Evolutionary conservation across 2,797 vertebrate genomes (phyloP).

Genomic region (Diglossa cyanea): DNA sequence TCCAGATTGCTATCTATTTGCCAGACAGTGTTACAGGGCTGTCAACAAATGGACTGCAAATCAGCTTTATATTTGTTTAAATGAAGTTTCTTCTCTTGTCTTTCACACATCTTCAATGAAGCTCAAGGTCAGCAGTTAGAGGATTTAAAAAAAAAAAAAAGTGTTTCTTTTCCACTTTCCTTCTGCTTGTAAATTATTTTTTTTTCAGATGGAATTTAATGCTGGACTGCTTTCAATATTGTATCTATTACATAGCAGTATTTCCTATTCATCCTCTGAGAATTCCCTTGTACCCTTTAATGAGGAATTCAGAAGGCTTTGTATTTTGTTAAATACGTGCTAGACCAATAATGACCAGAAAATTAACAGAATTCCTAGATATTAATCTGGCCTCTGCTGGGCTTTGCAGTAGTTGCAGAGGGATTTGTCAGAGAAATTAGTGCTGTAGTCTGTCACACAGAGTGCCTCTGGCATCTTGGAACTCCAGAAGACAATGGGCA

Average conservation of each 20-base stretch:
- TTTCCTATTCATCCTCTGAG: not conserved
- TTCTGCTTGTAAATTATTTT: not conserved
- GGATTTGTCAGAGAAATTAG: conserved; percentile 1
- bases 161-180: not conserved
- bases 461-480: not conserved
- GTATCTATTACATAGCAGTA: not conserved
- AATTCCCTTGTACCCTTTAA: not conserved
- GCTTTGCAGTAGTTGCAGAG: not conserved
- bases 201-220: not conserved
- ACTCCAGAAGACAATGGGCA: not conserved
- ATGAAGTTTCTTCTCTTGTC: conserved; percentile 7
- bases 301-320: not conserved
- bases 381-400: not conserved
- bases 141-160: not conserved
- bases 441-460: not conserved
- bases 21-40: conserved; percentile 56
- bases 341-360: not conserved
- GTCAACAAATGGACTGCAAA: conserved; percentile 64
- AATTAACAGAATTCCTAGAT: not conserved
- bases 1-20: conserved; percentile 72
- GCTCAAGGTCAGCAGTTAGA: conserved; percentile 1
- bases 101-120: not conserved
- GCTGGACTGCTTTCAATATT: not conserved
- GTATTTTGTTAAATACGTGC: not conserved
- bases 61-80: conserved; percentile 39